Percentiles rank a stretch among this genome's conserved stretches.
Conservation (phyloP, 2,888 invertebrate genomes). For the Oligia fasciuncula region DNA sequence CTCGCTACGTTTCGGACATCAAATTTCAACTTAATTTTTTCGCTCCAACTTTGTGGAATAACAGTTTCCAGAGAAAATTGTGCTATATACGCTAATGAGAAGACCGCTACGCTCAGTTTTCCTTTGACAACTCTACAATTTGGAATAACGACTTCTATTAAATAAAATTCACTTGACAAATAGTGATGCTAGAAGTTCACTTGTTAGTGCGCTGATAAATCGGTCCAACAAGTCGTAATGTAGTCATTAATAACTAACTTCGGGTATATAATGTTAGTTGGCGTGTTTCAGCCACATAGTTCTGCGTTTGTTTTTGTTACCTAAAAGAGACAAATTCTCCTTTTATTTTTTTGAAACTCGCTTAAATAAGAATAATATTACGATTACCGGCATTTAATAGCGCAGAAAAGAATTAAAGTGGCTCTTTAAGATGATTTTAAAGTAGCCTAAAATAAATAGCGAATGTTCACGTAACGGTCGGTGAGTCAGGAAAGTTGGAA, state of each 20-base stretch:
- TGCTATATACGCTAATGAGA: constrained; percentile 65
- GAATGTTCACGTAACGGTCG: constrained; percentile 85
- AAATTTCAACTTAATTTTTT: constrained; percentile 70
- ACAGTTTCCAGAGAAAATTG: constrained; percentile 60
- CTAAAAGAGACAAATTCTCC: constrained; percentile 21
- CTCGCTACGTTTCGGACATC: constrained; percentile 63
- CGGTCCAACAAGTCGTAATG: constrained; percentile 58
- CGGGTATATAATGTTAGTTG: constrained; percentile 51
- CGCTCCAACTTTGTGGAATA: constrained; percentile 57
- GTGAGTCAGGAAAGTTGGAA: constrained; percentile 87
- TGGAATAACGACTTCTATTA: constrained; percentile 36
- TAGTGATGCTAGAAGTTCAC: constrained; percentile 49
- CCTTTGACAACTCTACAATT: constrained; percentile 49
- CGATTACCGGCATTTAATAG: constrained; percentile 62
- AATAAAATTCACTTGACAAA: constrained; percentile 56
- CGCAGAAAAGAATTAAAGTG: constrained; percentile 70
- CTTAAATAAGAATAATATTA: constrained; percentile 64
- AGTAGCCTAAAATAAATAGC: constrained; percentile 85
- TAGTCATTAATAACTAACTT: constrained; percentile 57
- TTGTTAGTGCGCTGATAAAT: constrained; percentile 57
- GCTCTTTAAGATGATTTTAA: constrained; percentile 83
- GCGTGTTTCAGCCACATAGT: constrained; percentile 41
- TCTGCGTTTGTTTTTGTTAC: constrained; percentile 37
- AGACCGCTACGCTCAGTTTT: constrained; percentile 56
- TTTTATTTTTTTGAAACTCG: constrained; percentile 28